Conservation (phyloP, 2,113 vertebrate species). For the Notarius quadriscutis region DNA sequence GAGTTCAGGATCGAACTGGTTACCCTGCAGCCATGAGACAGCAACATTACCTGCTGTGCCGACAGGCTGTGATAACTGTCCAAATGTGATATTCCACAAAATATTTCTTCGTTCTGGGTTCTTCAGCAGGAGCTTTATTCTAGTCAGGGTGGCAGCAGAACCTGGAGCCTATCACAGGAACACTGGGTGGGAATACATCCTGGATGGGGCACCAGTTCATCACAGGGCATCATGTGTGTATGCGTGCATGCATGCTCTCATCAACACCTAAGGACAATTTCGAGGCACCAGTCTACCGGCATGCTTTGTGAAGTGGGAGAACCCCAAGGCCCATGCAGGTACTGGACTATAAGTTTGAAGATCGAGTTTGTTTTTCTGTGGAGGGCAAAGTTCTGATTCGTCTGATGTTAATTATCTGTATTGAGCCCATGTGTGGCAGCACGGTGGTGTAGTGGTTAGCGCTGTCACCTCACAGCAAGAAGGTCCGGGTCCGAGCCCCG, state of each 20-base stretch:
- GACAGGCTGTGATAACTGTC: background rate
- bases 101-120: background rate
- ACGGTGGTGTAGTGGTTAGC: too few species aligned
- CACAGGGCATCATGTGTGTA: too few species aligned
- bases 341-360: background rate
- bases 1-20: background rate
- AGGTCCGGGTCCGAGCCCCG: too few species aligned
- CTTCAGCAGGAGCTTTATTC: background rate
- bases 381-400: too few species aligned
- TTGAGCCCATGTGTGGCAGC: background rate
- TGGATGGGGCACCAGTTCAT: background rate
- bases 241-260: too few species aligned
- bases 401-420: background rate
- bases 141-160: background rate
- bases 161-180: background rate
- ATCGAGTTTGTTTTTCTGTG: background rate
- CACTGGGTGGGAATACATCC: background rate
- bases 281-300: background rate
- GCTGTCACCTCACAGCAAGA: too few species aligned
- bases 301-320: background rate
- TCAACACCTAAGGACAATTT: background rate
- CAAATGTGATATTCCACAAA: constrained; percentile 2
- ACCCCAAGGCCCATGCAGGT: background rate
- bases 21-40: background rate
- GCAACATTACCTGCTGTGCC: background rate